Conservation (phyloP, 2,113 vertebrate genomes). For the Naja naja region DNA sequence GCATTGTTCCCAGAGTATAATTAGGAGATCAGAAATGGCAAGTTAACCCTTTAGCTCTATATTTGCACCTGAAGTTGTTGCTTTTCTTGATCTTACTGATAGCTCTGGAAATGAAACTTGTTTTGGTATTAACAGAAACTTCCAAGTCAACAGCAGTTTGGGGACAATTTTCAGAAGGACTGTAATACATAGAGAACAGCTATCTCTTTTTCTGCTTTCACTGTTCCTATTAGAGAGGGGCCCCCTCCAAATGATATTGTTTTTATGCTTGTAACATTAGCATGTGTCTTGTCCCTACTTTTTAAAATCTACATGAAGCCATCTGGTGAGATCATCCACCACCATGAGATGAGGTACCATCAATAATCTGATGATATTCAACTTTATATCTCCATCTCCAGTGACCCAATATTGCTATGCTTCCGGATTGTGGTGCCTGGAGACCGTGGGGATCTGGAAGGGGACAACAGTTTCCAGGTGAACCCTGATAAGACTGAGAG, state of each 20-base stretch:
- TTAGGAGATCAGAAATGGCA: background rate
- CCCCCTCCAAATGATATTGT: background rate
- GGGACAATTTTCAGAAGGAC: background rate
- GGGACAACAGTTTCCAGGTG: background rate
- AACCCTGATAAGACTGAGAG: background rate
- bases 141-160: background rate
- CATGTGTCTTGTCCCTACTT: background rate
- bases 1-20: background rate
- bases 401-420: background rate
- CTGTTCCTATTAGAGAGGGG: background rate
- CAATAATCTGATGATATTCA: background rate
- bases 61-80: background rate
- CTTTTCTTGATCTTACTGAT: background rate
- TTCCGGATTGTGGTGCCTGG: background rate
- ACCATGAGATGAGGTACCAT: background rate
- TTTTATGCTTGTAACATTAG: background rate
- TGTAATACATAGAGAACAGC: background rate
- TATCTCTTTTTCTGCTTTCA: background rate
- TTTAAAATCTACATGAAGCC: background rate
- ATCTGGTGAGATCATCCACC: background rate
- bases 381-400: background rate
- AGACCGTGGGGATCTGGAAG: background rate
- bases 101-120: background rate
- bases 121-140: background rate
- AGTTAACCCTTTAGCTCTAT: background rate